Base-by-base conservation (phyloP, 2,888 invertebrate species). In the Drosophila bunnanda region DNA sequence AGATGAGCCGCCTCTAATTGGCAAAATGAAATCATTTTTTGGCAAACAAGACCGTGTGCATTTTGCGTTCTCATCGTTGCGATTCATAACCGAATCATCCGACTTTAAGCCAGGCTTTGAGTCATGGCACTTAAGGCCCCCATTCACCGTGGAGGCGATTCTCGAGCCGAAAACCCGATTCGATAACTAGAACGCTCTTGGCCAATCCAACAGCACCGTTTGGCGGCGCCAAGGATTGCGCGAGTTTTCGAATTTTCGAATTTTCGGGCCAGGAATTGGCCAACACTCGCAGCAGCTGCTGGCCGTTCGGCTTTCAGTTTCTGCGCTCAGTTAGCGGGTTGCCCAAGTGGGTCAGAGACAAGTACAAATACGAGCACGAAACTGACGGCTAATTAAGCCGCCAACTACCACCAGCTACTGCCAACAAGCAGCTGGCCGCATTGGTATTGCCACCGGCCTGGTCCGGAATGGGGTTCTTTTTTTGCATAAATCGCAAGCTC, bases 301-400 rank as follows among this genome's bases (percentile, higher is more conserved):
- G 30, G n/a, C n/a, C 9, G 38, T n/a, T 52, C 12, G 22, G 25
- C 20, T 39, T 28, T 59, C 48, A 9, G 17, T 20, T 32, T 36
- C 38, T 25, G 17, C 39, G 7, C 22, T 20, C 66, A 34, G 55
- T 41, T 56, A 34, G 52, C 66, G 34, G 53, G 53, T 65, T 34
- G 39, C 17, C 38, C 68, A 67, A 68, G 56, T 68, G 67, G 67
- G 68, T 67, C 68, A 68, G 55, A 68, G 68, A 67, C 68, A 55
- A 67, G 48, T 34, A 28, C 48, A 56, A 55, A 67, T 52, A 55
- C 48, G 68, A 55, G 68, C 41, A 65, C 34, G 48, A 65, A 39
- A n/a, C 34, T 50, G 43, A 36, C 41, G 64, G 25, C 48, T 68
- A 67, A 67, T 68, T 67, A 67, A 67, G 55, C 39, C 46, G 56